Conservation (phyloP, 2,888 invertebrate species). For the Polymixis flavicincta region DNA sequence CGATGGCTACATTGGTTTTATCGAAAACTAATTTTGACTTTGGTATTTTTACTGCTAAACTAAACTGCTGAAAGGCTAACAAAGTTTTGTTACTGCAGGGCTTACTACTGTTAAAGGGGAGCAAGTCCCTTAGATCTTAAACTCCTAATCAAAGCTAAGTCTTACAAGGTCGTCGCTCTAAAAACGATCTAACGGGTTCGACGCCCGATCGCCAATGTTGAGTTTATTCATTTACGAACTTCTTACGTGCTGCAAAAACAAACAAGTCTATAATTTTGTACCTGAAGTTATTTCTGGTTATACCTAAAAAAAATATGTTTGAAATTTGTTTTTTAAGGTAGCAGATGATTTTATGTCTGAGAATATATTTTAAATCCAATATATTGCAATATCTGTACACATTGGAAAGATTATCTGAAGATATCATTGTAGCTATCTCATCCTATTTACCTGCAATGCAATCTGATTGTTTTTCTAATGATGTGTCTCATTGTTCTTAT, state of each 20-base stretch:
- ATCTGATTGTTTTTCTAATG: not conserved
- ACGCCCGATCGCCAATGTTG: conserved; percentile 78
- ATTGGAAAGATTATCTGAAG: conserved; percentile 6
- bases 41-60: not conserved
- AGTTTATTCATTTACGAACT: conserved; percentile 66
- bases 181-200: conserved; percentile 87
- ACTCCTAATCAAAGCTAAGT: conserved; percentile 63
- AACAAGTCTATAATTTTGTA: conserved; percentile 52
- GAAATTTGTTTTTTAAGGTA: not conserved
- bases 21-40: not conserved
- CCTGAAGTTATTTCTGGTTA: conserved; percentile 29
- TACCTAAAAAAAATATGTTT: conserved; percentile 23
- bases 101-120: conserved; percentile 25
- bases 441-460: not conserved
- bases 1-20: conserved; percentile 9
- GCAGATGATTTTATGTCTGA: not conserved
- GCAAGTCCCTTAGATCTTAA: conserved; percentile 41
- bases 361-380: not conserved
- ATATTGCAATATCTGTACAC: not conserved
- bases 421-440: conserved; percentile 7
- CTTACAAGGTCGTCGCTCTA: conserved; percentile 86
- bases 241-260: conserved; percentile 62
- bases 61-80: not conserved
- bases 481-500: conserved; percentile 19
- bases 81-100: not conserved